Base-by-base conservation (phyloP, 2,888 invertebrate genomes). In the Nebria salina region DNA sequence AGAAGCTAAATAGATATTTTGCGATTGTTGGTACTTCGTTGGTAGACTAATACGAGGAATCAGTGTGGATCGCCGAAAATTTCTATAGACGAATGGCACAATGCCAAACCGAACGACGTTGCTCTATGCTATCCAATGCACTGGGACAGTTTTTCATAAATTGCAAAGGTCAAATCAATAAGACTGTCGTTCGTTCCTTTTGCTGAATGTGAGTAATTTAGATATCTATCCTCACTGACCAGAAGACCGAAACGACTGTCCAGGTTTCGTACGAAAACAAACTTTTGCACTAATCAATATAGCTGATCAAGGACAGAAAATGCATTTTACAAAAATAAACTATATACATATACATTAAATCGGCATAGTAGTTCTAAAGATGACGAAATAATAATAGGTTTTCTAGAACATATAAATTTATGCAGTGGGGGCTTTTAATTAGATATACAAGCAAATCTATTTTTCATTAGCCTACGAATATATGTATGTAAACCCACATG, bases 131-230 rank as follows among this genome's bases (percentile, higher is more conserved):
- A 25, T 68, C 79, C 74, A 74, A 74, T 79, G 79, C 79, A 79
- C 79, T 79, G 77, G 72, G 79, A 74, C 79, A 74, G 77, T 72
- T 41, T 70, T 77, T 74, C 66, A 74, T 79, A 79, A 73, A 79
- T 74, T 73, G 79, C 72, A 77, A 79, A 79, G 73, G 73, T 74
- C 74, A 74, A 79, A 79, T 79, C 79, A 79, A 79, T 79, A 79
- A 79, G 73, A 73, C 77, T 64, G 77, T 65, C 72, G 64, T 72
- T 66, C 15, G 72, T 41, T 72, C 72, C 72, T 11, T 20, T 72
- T 25, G n/a, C 65, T 74, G 74, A 79, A 74, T 74, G 79, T 26
- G 26, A 73, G 79, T 74, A 74, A 79, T 79, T 79, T 79, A 74
- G 79, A 74, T 73, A 79, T 79, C 79, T 66, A 73, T 79, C 74